Conservation (phyloP, 64 coral and sea anemone genomes). For the Stichodactyla helianthus region DNA sequence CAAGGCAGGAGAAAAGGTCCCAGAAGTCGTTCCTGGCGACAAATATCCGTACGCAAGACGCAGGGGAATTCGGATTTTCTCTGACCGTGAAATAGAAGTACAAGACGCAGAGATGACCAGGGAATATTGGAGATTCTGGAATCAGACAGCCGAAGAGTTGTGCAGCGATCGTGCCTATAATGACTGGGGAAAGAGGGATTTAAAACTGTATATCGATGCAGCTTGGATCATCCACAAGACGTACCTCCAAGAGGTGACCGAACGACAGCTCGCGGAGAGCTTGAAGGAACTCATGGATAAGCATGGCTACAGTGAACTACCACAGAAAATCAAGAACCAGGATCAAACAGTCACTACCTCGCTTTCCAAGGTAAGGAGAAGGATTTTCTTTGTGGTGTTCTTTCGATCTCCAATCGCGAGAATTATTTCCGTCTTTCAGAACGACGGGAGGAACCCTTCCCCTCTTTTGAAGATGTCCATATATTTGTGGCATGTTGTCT, state of each 20-base stretch:
- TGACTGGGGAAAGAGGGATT: constrained; percentile 99
- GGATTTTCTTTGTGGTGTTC: neutral
- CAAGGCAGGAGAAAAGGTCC: constrained; percentile 19
- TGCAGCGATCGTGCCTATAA: constrained; percentile 98
- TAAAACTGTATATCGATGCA: constrained; percentile 96
- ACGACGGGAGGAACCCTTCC: neutral
- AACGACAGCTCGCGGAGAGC: constrained; percentile 70
- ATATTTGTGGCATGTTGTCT: constrained; percentile 1
- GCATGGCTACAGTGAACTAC: constrained; percentile 77
- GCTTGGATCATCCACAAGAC: constrained; percentile 99
- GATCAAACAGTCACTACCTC: constrained; percentile 76
- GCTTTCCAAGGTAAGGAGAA: constrained; percentile 68
- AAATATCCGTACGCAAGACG: constrained; percentile 77
- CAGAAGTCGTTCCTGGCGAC: constrained; percentile 36
- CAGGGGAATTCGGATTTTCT: constrained; percentile 90
- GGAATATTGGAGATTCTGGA: constrained; percentile 98
- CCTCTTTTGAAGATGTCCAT: neutral
- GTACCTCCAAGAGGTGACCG: constrained; percentile 77
- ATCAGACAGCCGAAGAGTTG: constrained; percentile 88
- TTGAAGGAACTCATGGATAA: constrained; percentile 83
- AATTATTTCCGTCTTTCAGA: neutral
- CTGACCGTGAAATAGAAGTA: constrained; percentile 88
- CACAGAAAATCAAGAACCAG: constrained; percentile 88
- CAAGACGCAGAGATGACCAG: constrained; percentile 97
- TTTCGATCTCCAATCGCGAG: neutral